Evolutionary conservation across 2,797 vertebrate genomes (phyloP).

Genomic region (Spheniscus humboldti): DNA sequence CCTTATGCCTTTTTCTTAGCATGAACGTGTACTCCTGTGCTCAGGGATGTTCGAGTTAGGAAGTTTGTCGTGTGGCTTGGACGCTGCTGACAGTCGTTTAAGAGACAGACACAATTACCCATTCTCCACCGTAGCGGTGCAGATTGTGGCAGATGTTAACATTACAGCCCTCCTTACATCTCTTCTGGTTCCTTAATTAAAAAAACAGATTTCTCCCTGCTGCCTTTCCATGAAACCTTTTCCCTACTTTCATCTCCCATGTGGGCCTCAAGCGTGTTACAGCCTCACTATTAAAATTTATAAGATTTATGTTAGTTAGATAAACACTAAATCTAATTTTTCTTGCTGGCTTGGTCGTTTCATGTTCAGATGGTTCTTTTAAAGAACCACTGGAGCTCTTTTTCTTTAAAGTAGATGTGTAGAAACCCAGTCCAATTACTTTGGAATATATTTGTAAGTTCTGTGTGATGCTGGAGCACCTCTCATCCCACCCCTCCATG

Average conservation of each 20-base stretch:
- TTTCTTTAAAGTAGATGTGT: background rate
- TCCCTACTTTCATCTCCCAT: conserved; percentile 54
- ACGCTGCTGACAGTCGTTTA: background rate
- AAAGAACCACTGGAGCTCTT: background rate
- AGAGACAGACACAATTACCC: background rate
- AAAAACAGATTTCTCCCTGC: background rate
- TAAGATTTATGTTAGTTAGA: conserved; percentile 38
- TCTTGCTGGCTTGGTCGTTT: background rate
- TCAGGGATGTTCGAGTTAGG: background rate
- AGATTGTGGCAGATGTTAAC: conserved; percentile 25
- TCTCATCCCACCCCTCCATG: background rate
- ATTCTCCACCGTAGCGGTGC: background rate
- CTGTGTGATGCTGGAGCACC: background rate
- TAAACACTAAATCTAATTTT: conserved; percentile 36
- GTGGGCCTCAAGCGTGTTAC: conserved; percentile 35
- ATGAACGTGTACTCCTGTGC: background rate
- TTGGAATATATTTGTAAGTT: background rate
- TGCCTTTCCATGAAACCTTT: conserved; percentile 53
- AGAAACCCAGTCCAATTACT: background rate
- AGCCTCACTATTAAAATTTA: conserved; percentile 36
- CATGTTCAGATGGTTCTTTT: background rate
- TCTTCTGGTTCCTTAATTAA: conserved; percentile 25
- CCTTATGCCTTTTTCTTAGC: background rate
- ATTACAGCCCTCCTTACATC: background rate
- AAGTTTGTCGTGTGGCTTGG: background rate